These are phyloP conservation scores for Pilophorus perplexus DNA, from an alignment of 2,888 invertebrate species.

Conservation along the genomic window DNA sequence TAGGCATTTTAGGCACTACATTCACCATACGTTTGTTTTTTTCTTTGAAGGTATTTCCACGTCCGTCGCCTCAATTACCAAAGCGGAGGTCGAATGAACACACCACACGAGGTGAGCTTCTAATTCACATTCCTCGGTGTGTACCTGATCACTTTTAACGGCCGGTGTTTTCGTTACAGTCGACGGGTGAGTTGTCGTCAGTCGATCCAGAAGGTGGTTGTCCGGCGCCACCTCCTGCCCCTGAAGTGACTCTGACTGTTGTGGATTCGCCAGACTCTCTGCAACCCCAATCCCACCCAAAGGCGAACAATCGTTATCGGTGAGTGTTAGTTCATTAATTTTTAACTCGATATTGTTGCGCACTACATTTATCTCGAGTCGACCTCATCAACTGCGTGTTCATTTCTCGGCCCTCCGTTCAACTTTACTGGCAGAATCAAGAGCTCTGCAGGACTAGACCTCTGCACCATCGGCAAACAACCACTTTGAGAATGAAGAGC, in stretches of 20 bases:
- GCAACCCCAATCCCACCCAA: neutral
- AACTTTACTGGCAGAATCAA: neutral
- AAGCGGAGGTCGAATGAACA: slow-evolving; percentile 57
- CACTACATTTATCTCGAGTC: too few relatives aligned
- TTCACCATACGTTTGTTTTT: neutral
- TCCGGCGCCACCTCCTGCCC: neutral
- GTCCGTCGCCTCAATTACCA: slow-evolving; percentile 71
- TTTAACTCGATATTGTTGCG: too few relatives aligned
- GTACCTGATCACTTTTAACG: neutral
- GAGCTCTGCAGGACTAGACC: too few relatives aligned
- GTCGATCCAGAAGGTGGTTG: slow-evolving; percentile 3
- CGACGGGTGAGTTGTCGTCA: slow-evolving; percentile 13
- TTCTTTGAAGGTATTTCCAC: slow-evolving; percentile 68
- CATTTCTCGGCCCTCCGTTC: neutral
- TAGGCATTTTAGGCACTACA: too few relatives aligned
- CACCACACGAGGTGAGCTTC: slow-evolving; percentile 45
- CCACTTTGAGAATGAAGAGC: too few relatives aligned
- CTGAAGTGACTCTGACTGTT: slow-evolving; percentile 24
- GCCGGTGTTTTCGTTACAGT: neutral
- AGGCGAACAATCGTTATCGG: slow-evolving; percentile 32
- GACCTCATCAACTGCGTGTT: too few relatives aligned
- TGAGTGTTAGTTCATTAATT: too few relatives aligned
- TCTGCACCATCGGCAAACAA: too few relatives aligned
- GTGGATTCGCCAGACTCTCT: neutral
- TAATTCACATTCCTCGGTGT: neutral